Conservation (phyloP, 2,888 invertebrate species). For the Deroplatys truncata region DNA sequence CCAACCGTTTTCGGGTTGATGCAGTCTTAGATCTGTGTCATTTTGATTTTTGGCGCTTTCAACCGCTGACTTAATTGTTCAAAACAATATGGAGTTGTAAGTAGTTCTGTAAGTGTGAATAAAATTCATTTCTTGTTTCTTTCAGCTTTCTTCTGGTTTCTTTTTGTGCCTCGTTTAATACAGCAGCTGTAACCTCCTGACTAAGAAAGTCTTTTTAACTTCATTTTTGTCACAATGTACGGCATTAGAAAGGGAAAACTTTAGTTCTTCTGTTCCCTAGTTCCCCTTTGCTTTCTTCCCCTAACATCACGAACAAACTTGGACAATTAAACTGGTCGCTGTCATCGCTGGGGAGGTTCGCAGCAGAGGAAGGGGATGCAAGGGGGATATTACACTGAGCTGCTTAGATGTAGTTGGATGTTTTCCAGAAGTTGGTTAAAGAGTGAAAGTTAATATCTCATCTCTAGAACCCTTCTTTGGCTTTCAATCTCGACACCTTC, state of each 20-base stretch:
- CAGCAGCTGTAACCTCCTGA: neutral
- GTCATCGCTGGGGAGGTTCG: neutral
- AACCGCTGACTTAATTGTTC: no score
- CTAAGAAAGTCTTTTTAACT: conserved; percentile 10
- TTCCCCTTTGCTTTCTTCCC: neutral
- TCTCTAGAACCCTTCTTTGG: neutral
- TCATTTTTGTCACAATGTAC: conserved; percentile 7
- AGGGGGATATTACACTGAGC: neutral
- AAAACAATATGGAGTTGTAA: no score
- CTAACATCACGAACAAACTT: conserved; percentile 1
- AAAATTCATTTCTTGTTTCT: no score
- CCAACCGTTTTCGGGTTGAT: no score
- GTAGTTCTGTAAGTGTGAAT: no score
- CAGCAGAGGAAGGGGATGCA: neutral
- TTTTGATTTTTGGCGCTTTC: no score
- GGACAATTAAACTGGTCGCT: neutral
- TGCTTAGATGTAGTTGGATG: conserved; percentile 1
- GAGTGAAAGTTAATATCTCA: conserved; percentile 2
- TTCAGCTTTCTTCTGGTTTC: neutral
- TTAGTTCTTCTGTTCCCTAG: neutral
- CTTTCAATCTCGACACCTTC: neutral
- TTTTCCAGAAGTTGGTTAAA: neutral
- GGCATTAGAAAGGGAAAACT: conserved; percentile 2
- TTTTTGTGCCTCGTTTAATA: neutral
- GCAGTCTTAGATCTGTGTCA: no score